These are phyloP conservation scores for Silurus asotus DNA, from an alignment of 2,113 vertebrate species.

Conservation along the genomic window DNA sequence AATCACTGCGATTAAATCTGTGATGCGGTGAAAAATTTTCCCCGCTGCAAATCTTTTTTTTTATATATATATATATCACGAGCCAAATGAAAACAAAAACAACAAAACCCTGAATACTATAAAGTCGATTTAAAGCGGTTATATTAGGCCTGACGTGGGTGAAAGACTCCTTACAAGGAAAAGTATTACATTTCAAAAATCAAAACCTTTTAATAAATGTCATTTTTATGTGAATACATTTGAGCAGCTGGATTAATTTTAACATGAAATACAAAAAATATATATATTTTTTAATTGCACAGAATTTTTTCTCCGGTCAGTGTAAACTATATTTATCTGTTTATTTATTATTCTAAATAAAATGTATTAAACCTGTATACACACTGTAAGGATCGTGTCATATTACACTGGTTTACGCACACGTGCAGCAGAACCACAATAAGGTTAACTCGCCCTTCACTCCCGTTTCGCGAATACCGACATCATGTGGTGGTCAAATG, in stretches of 20 bases:
- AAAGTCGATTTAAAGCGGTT: background rate
- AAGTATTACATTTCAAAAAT: too few relatives aligned
- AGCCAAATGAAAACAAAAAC: background rate
- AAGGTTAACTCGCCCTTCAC: conserved; percentile 44
- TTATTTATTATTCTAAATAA: background rate
- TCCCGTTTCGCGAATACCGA: background rate
- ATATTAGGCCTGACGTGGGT: background rate
- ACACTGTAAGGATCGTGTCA: background rate
- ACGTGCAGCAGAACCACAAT: background rate
- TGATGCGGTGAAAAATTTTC: background rate
- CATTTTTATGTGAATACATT: background rate
- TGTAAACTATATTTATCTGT: background rate
- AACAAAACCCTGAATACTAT: background rate
- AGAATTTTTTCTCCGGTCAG: background rate
- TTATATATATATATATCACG: background rate
- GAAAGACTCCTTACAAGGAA: background rate
- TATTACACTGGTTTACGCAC: background rate
- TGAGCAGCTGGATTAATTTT: background rate
- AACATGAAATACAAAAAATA: background rate
- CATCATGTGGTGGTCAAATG: conserved; percentile 31
- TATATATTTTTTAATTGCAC: background rate
- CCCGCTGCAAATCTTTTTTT: background rate
- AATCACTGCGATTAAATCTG: background rate
- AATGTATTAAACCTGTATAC: background rate
- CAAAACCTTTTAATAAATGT: background rate